phyloP scores from a whole-genome alignment of 2,888 invertebrate genomes.

The Temnothorax ravouxi region DNA sequence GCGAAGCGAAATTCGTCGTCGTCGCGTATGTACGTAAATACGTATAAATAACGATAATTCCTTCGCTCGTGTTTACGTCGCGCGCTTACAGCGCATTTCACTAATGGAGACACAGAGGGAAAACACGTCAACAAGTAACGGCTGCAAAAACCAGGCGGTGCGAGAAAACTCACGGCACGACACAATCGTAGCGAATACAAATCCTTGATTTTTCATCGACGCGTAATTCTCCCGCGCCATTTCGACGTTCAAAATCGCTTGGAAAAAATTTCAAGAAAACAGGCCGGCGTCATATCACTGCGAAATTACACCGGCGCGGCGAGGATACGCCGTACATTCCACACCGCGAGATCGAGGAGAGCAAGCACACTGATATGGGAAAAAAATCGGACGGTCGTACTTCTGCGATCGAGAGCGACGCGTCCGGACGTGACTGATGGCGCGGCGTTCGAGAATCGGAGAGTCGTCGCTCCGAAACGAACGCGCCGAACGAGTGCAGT shows the following conservation, averaged over 20 bases:
- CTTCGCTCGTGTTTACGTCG: not conserved
- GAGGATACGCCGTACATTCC: not conserved
- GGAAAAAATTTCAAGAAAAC: not conserved
- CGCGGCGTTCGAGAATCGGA: not conserved
- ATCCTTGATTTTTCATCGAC: conserved; percentile 36
- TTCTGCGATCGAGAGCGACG: too few relatives aligned
- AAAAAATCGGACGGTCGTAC: not conserved
- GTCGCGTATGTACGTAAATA: not conserved
- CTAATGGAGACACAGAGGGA: conserved; percentile 2
- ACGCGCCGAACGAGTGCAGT: too few relatives aligned
- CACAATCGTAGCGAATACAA: not conserved
- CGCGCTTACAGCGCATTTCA: not conserved
- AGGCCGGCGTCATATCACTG: not conserved
- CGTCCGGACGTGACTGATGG: not conserved
- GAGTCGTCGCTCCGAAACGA: not conserved
- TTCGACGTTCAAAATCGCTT: not conserved
- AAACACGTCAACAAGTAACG: not conserved
- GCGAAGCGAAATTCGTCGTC: conserved; percentile 1
- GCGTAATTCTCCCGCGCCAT: not conserved
- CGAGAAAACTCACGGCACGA: not conserved
- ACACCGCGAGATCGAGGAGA: too few relatives aligned
- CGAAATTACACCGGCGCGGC: not conserved
- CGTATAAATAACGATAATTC: conserved; percentile 3
- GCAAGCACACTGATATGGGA: not conserved
- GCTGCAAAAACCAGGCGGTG: not conserved